Evolutionary conservation across 2,888 invertebrate genomes (phyloP).

Genomic region (Leptinotarsa juncta): DNA sequence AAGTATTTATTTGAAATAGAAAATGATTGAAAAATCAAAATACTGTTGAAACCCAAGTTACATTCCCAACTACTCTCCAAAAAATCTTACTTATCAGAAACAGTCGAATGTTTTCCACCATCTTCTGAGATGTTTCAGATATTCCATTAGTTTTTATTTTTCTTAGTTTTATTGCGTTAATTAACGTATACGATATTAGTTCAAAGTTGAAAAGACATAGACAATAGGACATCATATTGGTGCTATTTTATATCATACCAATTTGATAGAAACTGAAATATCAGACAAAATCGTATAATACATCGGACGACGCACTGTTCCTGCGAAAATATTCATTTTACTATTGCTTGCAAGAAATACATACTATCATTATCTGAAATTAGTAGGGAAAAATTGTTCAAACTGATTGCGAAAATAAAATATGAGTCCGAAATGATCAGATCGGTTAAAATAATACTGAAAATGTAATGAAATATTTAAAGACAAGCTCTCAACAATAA

Average conservation of each 20-base stretch:
- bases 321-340: neutral
- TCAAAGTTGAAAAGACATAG: slow-evolving; percentile 27
- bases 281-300: neutral
- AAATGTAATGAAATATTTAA: too few species aligned
- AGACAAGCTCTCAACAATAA: too few species aligned
- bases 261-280: neutral
- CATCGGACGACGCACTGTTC: neutral
- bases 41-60: neutral
- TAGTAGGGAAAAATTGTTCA: too few species aligned
- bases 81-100: neutral
- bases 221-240: slow-evolving; percentile 36
- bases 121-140: neutral
- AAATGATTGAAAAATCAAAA: too few species aligned
- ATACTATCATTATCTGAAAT: too few species aligned
- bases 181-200: slow-evolving; percentile 24
- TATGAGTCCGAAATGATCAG: too few species aligned
- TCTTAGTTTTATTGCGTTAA: neutral
- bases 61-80: neutral
- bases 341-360: too few species aligned
- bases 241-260: slow-evolving; percentile 32
- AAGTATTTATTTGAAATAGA: too few species aligned
- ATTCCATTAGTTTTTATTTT: neutral
- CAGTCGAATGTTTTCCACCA: neutral
- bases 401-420: too few species aligned
- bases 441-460: too few species aligned